A percentile compares a stretch with the other conserved stretches of the same genome.
These are phyloP conservation scores for Ellobius talpinus DNA, from an alignment of 2,113 vertebrate species.

Conservation along the genomic window DNA sequence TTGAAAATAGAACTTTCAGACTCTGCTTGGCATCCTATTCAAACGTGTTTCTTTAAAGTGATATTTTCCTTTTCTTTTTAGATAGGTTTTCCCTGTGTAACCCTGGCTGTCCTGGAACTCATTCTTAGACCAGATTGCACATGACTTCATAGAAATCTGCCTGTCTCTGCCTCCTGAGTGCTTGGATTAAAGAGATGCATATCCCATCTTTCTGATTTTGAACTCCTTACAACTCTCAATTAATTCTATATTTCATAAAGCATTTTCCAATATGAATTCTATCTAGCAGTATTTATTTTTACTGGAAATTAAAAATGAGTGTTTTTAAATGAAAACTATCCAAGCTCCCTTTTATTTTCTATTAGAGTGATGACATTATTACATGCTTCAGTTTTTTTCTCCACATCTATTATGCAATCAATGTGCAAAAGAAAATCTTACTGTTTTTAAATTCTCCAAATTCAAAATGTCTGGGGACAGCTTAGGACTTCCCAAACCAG, in stretches of 20 bases:
- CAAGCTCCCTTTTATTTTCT: background rate
- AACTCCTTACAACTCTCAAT: background rate
- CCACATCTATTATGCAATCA: background rate
- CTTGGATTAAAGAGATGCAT: background rate
- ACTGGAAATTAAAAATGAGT: background rate
- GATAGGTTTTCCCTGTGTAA: background rate
- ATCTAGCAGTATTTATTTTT: constrained; percentile 33
- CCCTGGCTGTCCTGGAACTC: background rate
- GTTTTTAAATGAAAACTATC: background rate
- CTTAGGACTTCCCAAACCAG: background rate
- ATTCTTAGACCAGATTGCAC: background rate
- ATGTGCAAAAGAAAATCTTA: background rate
- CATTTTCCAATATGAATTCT: background rate
- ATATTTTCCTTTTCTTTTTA: background rate
- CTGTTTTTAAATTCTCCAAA: constrained; percentile 17
- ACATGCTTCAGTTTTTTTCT: background rate
- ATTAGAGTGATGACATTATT: background rate
- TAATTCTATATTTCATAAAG: background rate
- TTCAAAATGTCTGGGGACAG: background rate
- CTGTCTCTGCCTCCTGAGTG: background rate
- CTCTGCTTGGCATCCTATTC: background rate
- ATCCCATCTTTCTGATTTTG: background rate
- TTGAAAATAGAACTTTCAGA: background rate
- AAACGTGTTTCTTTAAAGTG: background rate
- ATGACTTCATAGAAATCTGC: background rate